Evolutionary conservation across 2,113 vertebrate species (phyloP), one percentile per base, ranked within the genome.

Genomic region (Colossoma macropomum): DNA sequence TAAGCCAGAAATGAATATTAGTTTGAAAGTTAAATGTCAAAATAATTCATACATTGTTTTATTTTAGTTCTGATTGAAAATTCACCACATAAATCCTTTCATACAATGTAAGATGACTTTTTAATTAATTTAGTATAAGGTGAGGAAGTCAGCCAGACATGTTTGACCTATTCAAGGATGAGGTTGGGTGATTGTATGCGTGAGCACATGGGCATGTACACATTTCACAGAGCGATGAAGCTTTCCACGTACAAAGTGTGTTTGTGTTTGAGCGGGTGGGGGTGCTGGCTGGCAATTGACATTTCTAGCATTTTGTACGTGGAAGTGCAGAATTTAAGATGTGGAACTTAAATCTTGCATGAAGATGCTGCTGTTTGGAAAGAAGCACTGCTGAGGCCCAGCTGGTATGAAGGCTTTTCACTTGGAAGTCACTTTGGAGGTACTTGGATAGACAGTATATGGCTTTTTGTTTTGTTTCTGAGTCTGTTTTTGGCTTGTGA

Each of bases 301-400:
- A 90, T 90, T 89, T 91, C 86, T 90, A 88, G 89, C 80, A 91
- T 93, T 93, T 90, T 84, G 86, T 90, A 87, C 90, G 86, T 48
- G 59, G 85, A 91, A 91, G 91, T 90, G 89, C 89, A 91, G 89
- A 93, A 88, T 87, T 87, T 86, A 73, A 90, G 91, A 92, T 88
- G 87, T 84, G 80, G 66, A 90, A 89, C 84, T 63, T 89, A 89
- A 92, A 93, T 94, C 89, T 94, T 93, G 91, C 93, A 90, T 75
- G 86, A 89, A 85, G 88, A 84, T 90, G 93, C 89, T 87, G 91
- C 82, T 71, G 82, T 88, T 87, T 84, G 87, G 80, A 85, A 59
- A 76, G 78, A 82, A 80, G 74, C 52, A 73, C 79, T 30, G 81
- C 86, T 68, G 83, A 87, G 81, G 84, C 63, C 65, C 71, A 23